Conservation (phyloP, 1,140 invertebrate species). For the Apis florea region DNA sequence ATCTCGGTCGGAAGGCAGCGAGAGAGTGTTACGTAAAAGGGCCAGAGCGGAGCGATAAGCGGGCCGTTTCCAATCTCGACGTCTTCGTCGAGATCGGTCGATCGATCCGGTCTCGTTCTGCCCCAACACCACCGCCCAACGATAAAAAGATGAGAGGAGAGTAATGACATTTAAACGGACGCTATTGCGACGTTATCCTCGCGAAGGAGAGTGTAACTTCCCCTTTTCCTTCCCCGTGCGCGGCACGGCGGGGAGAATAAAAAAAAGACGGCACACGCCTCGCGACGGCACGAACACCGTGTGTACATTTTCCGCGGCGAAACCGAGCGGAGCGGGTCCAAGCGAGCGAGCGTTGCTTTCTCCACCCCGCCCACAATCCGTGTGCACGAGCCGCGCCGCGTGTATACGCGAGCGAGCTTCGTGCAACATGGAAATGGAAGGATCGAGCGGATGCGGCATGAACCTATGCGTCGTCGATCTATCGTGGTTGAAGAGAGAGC, state of each 20-base stretch:
- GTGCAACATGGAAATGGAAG: slow-evolving; percentile 36
- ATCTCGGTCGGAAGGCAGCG: not conserved
- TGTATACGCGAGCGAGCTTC: not conserved
- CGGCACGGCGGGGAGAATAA: slow-evolving; percentile 46
- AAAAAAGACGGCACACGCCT: slow-evolving; percentile 71
- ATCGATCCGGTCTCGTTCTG: slow-evolving; percentile 18
- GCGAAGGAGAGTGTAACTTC: slow-evolving; percentile 53
- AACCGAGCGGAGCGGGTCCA: slow-evolving; percentile 21
- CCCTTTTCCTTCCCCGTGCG: slow-evolving; percentile 36
- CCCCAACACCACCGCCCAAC: not conserved
- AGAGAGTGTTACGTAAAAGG: slow-evolving; percentile 22
- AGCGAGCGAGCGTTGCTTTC: slow-evolving; percentile 64
- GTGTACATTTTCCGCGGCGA: slow-evolving; percentile 47
- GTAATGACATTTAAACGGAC: slow-evolving; percentile 67
- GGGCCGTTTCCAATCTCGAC: slow-evolving; percentile 6
- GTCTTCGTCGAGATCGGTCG: slow-evolving; percentile 15
- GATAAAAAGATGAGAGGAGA: slow-evolving; percentile 18
- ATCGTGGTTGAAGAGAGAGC: too few species aligned
- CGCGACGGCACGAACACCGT: slow-evolving; percentile 58
- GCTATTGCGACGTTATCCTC: slow-evolving; percentile 62
- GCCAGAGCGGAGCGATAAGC: slow-evolving; percentile 6
- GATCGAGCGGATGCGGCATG: slow-evolving; percentile 20
- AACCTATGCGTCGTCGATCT: not conserved
- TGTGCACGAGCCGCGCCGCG: slow-evolving; percentile 50
- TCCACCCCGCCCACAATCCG: slow-evolving; percentile 74